Evolutionary conservation across 2,113 vertebrate species (phyloP), one percentile per base, ranked within the genome.

Genomic region (Gymnarchus niloticus): DNA sequence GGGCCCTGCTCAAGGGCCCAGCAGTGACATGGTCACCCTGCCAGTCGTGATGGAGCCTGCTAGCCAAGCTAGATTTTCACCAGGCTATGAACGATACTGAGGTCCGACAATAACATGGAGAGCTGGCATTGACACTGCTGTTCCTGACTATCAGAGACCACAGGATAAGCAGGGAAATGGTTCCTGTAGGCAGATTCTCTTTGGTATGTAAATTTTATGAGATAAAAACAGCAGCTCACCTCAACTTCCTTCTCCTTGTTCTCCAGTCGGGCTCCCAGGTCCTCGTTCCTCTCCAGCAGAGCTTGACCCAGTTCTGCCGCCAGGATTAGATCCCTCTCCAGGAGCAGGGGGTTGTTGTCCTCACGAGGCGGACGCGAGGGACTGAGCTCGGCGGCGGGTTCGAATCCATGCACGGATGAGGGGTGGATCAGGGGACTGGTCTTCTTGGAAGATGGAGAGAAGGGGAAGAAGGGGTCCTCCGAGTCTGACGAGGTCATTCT

Each of bases 241-340:
- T 95, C 95, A 28, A 92, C 4, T 46, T 94, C 92, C 65, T 54
- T 92, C 61, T 91, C 91, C 49, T 86, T 93, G 87, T 91, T 91
- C 54, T 91, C 89, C 89, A 95, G 89, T 87, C 91, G 86, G 17
- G 89, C 90, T 28, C 90, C 89, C 88, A 95, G 88, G 85, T 94
- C 94, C 87, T 94, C 94, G 33, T 94, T 95, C 89, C 93, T 94
- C 90, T 95, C 95, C 89, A 95, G 90, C 56, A 95, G 89, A 44
- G 95, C 95, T 88, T 92, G 93, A 0, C 95, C 95, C 54, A 95
- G 89, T 85, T 95, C 95, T n/a, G 95, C 95, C 0, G 95, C 95
- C 28, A 95, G 90, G 52, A 94, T 93, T 77, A 95, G 88, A 87
- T 95, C 95, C 0, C 93, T 93, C 88, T 95, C 93, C 73, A 95